Conservation (phyloP, 2,888 invertebrate species). For the Conistra vaccinii region DNA sequence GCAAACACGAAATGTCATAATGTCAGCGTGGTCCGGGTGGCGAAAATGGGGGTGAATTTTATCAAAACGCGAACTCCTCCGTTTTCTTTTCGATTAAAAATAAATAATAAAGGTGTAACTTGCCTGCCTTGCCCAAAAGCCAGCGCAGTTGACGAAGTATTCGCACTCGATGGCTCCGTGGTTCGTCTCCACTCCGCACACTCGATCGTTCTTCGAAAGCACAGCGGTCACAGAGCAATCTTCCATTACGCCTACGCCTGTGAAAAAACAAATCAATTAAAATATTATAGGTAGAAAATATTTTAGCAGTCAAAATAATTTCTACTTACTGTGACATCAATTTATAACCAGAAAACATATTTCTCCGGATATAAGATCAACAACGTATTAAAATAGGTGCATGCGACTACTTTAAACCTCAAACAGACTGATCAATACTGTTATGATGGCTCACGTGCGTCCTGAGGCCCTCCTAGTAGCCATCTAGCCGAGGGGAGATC, state of each 20-base stretch:
- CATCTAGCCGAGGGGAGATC: constrained; percentile 42
- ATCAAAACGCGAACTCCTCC: too few relatives aligned
- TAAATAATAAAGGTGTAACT: constrained; percentile 7
- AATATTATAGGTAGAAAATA: background rate
- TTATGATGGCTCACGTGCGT: background rate
- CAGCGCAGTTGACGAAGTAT: constrained; percentile 98
- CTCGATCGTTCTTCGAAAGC: constrained; percentile 92
- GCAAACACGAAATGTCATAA: too few relatives aligned
- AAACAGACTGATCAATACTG: background rate
- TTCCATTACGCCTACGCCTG: constrained; percentile 95
- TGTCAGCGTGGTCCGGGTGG: too few relatives aligned
- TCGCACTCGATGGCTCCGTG: constrained; percentile 95
- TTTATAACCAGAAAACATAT: constrained; percentile 52
- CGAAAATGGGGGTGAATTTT: too few relatives aligned
- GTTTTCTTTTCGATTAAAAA: background rate
- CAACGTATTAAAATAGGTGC: background rate
- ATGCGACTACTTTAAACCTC: background rate
- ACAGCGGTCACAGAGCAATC: constrained; percentile 94
- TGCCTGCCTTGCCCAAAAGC: constrained; percentile 97
- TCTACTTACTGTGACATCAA: constrained; percentile 35
- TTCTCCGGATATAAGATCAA: background rate
- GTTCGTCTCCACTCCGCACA: constrained; percentile 94
- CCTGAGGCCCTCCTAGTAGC: background rate
- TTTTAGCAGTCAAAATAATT: background rate
- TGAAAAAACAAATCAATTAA: constrained; percentile 57